A percentile compares a stretch with the other conserved stretches of the same genome.
These are phyloP conservation scores for Saguinus imperator DNA, from an alignment of 2,113 vertebrate species.

Conservation along the genomic window DNA sequence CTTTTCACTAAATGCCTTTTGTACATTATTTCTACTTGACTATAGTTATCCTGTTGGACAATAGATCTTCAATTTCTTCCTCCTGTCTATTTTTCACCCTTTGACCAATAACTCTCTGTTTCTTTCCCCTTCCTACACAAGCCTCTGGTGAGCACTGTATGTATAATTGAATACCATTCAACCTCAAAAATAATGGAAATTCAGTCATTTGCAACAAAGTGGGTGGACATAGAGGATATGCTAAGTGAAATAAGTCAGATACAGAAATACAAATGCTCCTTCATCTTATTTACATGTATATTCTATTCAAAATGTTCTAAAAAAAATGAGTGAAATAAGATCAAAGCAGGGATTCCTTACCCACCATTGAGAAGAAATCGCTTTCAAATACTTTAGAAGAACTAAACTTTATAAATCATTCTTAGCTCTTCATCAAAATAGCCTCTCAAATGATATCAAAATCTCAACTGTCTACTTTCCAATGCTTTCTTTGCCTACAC, in stretches of 20 bases:
- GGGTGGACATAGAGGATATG: background rate
- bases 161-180: background rate
- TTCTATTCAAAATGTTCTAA: background rate
- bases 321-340: background rate
- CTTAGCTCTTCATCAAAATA: constrained; percentile 17
- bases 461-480: background rate
- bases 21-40: background rate
- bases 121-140: background rate
- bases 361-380: constrained; percentile 22
- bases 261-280: background rate
- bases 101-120: background rate
- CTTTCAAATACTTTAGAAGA: constrained; percentile 20
- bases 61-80: background rate
- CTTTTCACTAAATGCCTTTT: background rate
- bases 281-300: background rate
- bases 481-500: background rate
- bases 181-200: background rate
- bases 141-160: background rate
- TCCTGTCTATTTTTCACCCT: background rate
- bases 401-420: background rate
- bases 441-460: background rate
- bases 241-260: background rate
- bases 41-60: background rate
- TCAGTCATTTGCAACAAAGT: background rate
- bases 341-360: background rate